Conservation (phyloP, 2,113 vertebrate species). For the Clupea harengus region DNA sequence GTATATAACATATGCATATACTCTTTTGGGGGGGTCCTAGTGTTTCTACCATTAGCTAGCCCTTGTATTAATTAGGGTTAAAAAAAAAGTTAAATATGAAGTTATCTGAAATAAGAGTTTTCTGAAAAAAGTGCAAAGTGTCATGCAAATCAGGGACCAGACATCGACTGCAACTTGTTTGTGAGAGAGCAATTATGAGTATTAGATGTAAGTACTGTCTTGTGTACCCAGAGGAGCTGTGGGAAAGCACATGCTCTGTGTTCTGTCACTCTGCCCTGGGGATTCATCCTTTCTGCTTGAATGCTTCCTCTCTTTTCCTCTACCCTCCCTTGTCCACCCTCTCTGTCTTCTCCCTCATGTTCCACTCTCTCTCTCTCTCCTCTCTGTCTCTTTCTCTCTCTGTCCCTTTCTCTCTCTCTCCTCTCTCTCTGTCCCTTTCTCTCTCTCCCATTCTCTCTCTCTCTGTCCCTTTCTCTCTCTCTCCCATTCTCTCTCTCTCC, state of each 20-base stretch:
- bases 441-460: slow-evolving; percentile 6
- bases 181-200: not conserved
- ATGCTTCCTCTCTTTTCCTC: slow-evolving; percentile 5
- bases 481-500: not conserved
- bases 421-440: not conserved
- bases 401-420: not conserved
- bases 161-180: not conserved
- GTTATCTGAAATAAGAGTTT: not conserved
- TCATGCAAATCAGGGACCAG: not conserved
- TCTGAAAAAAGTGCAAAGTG: not conserved
- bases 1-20: too few relatives aligned
- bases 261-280: not conserved
- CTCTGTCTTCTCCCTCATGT: not conserved
- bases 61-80: not conserved
- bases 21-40: too few relatives aligned
- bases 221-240: not conserved
- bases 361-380: not conserved
- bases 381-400: not conserved
- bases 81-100: too few relatives aligned
- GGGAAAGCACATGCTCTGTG: slow-evolving; percentile 13
- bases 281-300: slow-evolving; percentile 30
- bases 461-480: not conserved
- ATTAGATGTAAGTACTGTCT: not conserved
- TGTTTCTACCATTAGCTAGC: not conserved
- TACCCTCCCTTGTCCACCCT: slow-evolving; percentile 1